Evolutionary conservation across 2,888 invertebrate genomes (phyloP).

Genomic region (Lasioglossum calceatum): DNA sequence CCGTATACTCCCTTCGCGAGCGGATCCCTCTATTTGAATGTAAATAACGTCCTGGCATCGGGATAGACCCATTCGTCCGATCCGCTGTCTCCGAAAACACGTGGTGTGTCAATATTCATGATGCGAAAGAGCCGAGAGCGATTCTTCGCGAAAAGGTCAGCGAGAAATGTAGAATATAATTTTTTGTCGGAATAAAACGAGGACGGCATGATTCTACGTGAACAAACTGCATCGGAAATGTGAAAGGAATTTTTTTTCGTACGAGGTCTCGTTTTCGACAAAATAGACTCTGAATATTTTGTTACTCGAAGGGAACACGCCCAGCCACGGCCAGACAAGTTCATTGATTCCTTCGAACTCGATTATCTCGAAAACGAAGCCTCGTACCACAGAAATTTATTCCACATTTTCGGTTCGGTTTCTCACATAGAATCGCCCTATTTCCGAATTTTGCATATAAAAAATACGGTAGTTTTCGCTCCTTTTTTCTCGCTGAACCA

Average conservation of each 20-base stretch:
- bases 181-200: neutral
- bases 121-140: neutral
- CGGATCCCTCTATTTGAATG: conserved; percentile 4
- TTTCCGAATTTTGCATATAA: neutral
- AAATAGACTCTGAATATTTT: neutral
- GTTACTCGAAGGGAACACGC: neutral
- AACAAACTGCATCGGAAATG: neutral
- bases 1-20: neutral
- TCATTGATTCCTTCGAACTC: neutral
- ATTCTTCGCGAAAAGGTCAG: neutral
- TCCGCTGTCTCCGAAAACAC: neutral
- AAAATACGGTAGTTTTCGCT: neutral
- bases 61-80: neutral
- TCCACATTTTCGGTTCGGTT: neutral
- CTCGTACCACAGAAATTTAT: neutral
- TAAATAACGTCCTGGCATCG: conserved; percentile 7
- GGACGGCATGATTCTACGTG: neutral
- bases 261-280: neutral
- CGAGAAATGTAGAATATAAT: neutral
- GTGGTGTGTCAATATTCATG: neutral
- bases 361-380: neutral
- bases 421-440: neutral
- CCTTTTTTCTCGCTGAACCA: neutral
- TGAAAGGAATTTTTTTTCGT: neutral
- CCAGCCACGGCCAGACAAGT: neutral